Evolutionary conservation across 2,888 invertebrate species (phyloP), one percentile per base, ranked within the genome.

Genomic region (Cremastinae sp.): DNA sequence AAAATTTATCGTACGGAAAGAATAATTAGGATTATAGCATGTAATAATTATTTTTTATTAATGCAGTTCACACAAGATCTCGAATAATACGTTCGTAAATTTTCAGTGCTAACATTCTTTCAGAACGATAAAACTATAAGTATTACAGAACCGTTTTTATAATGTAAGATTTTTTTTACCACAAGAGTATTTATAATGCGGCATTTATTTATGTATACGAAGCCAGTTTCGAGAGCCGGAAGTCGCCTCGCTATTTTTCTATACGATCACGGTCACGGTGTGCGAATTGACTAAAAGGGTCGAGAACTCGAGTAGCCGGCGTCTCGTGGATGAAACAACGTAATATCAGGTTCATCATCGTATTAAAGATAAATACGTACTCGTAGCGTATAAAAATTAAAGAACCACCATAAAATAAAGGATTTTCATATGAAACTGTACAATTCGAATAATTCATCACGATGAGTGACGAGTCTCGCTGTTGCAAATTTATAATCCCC

Each of bases 201-300:
- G 16, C n/a, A 53, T n/a, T 18, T 5, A 28, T 49, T 61, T 9
- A 8, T 35, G 5, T 12, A 8, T 28, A 4, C 14, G 14, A 9
- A 20, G 16, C 12, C 3, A 16, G 16, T 4, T 2, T 0, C 47
- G 28, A 39, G 39, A 71, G 47, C 64, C 71, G 64, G 64, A 71
- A 64, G 58, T 71, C 71, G 39, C 55, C 55, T 56, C 49, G 49
- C 18, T 41, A 51, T 71, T 49, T 71, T 64, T 12, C 49, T 56
- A 49, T 18, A 10, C 7, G 64, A 9, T 71, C 56, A 20, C 7
- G 64, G 12, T 71, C 56, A 56, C 49, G 71, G 37, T 9, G 5
- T n/a, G 28, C 39, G 39, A 45, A 47, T 53, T n/a, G 53, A 53
- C 53, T 61, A 56, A 51, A 47, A 70, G 47, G 56, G 64, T 22